Evolutionary conservation across 2,888 invertebrate genomes (phyloP), one percentile per base, ranked within the genome.

Genomic region (Parapristionchus giblindavisi): DNA sequence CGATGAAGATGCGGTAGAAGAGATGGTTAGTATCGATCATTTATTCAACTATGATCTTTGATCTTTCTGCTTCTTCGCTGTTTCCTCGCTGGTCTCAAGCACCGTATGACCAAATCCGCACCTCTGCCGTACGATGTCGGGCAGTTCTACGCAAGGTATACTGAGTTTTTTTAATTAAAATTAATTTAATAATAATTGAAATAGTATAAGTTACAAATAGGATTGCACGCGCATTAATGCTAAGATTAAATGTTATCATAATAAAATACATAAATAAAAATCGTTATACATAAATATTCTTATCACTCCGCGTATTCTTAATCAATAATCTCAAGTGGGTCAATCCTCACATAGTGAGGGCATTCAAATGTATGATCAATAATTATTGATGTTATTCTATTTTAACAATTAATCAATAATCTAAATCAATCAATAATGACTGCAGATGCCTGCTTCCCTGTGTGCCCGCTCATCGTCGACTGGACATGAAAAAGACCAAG

Each of bases 401-500:
- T n/a, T n/a, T n/a, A n/a, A n/a, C n/a, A n/a, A n/a, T n/a, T n/a
- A n/a, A n/a, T n/a, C n/a, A n/a, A n/a, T n/a, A n/a, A n/a, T n/a
- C n/a, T n/a, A n/a, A n/a, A n/a, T n/a, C n/a, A n/a, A n/a, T n/a
- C n/a, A n/a, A n/a, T n/a, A n/a, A n/a, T n/a, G n/a, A n/a, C n/a
- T n/a, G 11, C 68, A 68, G 68, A 52, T 68, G 51, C 8, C 68
- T 68, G 34, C 52, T 68, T 3, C 68, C 79, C 17, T 82, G 81
- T 72, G 79, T 83, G 8, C 87, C 87, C 3, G 78, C 79, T 11
- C 81, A 81, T 29, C 74, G 77, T 2, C 75, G 77, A 43, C 68
- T 87, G 65, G 86, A 87, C 54, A 82, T 87, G 79, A 87, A 87
- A 75, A 87, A 85, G 75, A 87, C 86, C 2, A 81, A 81, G 61